A percentile compares a stretch with the other conserved stretches of the same genome.
phyloP scores from a whole-genome alignment of 2,888 invertebrate species.

The Crematogaster levior region DNA sequence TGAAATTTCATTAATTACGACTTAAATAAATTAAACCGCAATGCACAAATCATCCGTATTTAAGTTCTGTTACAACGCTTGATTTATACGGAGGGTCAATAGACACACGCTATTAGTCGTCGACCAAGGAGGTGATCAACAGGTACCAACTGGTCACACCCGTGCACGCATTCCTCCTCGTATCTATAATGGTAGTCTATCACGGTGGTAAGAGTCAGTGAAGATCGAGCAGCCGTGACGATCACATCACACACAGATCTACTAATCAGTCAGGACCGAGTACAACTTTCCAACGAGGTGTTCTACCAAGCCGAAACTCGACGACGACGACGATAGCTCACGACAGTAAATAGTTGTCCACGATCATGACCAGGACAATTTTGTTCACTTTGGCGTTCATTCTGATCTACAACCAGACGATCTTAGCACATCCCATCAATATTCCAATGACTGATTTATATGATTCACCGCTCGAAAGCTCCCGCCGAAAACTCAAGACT shows the following conservation, averaged over 20 bases:
- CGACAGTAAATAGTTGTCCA: background rate
- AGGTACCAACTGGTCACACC: background rate
- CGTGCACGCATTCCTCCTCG: background rate
- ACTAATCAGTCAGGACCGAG: conserved; percentile 17
- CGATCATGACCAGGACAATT: conserved; percentile 15
- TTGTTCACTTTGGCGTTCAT: conserved; percentile 5
- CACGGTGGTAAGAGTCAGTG: conserved; percentile 57
- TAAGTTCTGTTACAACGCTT: background rate
- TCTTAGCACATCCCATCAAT: background rate
- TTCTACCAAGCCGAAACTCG: background rate
- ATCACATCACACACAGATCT: conserved; percentile 19
- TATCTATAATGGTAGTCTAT: conserved; percentile 16
- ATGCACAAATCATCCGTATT: background rate
- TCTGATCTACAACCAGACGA: background rate
- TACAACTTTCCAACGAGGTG: background rate
- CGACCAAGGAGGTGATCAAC: background rate
- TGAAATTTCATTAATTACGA: conserved; percentile 9
- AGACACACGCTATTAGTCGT: background rate
- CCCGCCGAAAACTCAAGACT: too few species aligned
- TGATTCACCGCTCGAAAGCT: background rate
- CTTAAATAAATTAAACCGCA: background rate
- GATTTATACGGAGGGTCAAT: background rate
- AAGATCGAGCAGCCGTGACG: conserved; percentile 56
- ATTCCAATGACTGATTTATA: too few species aligned
- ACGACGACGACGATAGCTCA: too few species aligned